Percentiles rank a stretch among this genome's conserved stretches.
Evolutionary conservation across 1,140 invertebrate genomes (phyloP).

Genomic region (Trachelipus rathkii): DNA sequence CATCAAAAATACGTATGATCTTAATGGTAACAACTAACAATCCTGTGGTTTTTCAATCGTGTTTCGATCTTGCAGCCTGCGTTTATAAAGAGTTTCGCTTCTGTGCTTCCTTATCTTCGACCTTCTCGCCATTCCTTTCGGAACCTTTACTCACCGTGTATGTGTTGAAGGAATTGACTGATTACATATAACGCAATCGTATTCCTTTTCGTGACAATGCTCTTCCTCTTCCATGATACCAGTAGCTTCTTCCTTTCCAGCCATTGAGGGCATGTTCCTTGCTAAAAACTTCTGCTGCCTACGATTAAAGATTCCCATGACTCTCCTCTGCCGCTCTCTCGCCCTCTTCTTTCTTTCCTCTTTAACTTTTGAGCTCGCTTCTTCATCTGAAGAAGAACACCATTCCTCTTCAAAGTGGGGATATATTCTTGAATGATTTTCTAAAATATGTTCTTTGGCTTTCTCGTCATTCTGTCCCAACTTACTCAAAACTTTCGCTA

Average conservation of each 20-base stretch:
- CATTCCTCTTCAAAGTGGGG: slow-evolving; percentile 58
- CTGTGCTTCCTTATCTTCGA: too few relatives aligned
- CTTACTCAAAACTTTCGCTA: slow-evolving; percentile 62
- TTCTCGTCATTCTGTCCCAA: slow-evolving; percentile 42
- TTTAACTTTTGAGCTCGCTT: slow-evolving; percentile 67
- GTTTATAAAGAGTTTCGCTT: too few relatives aligned
- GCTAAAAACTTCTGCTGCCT: slow-evolving; percentile 89
- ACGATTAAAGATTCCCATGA: slow-evolving; percentile 88
- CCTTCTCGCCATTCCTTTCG: too few relatives aligned
- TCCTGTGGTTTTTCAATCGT: too few relatives aligned
- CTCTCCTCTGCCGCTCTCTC: slow-evolving; percentile 79
- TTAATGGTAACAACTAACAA: too few relatives aligned
- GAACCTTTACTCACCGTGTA: too few relatives aligned
- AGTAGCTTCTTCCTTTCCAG: slow-evolving; percentile 52
- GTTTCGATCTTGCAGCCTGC: too few relatives aligned
- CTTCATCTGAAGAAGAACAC: slow-evolving; percentile 58
- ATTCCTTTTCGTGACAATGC: slow-evolving; percentile 56
- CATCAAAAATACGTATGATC: too few relatives aligned
- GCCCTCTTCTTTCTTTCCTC: slow-evolving; percentile 76
- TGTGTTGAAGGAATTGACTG: slow-evolving; percentile 78
- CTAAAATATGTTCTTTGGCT: slow-evolving; percentile 57
- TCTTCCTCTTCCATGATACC: slow-evolving; percentile 32
- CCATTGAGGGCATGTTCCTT: slow-evolving; percentile 63
- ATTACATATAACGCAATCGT: slow-evolving; percentile 94
- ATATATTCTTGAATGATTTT: slow-evolving; percentile 65